Percentiles rank a stretch among this genome's conserved stretches.
Conservation (phyloP, 2,797 vertebrate species). For the Zenarchopterus dispar region DNA sequence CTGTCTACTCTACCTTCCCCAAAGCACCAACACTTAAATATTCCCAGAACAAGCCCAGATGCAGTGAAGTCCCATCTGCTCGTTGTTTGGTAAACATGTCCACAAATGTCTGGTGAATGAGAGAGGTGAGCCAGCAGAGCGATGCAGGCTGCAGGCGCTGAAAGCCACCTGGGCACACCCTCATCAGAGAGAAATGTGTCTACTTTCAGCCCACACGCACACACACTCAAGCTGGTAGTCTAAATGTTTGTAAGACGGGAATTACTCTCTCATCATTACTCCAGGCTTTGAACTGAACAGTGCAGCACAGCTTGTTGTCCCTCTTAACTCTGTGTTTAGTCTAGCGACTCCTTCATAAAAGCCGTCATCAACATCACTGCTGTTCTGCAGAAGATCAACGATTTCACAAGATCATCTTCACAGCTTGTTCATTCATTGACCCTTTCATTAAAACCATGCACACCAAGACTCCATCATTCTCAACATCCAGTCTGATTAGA, state of each 20-base stretch:
- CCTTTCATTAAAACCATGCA: constrained; percentile 1
- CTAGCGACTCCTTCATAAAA: constrained; percentile 32
- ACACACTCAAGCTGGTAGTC: constrained; percentile 37
- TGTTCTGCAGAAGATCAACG: constrained; percentile 11
- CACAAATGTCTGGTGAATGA: constrained; percentile 55
- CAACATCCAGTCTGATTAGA: background rate
- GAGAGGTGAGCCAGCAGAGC: constrained; percentile 51
- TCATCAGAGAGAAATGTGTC: background rate
- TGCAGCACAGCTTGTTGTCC: constrained; percentile 20
- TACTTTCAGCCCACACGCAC: constrained; percentile 30
- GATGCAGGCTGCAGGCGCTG: constrained; percentile 19
- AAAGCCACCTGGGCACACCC: constrained; percentile 69
- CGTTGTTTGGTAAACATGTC: constrained; percentile 81
- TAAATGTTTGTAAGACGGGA: constrained; percentile 71
- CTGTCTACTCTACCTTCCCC: constrained; percentile 2
- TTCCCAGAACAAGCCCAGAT: constrained; percentile 62
- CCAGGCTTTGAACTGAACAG: constrained; percentile 35
- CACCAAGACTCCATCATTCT: background rate
- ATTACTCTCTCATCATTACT: constrained; percentile 41
- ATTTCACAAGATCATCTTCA: background rate
- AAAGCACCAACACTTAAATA: constrained; percentile 21
- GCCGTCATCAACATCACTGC: constrained; percentile 11
- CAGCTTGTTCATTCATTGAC: constrained; percentile 1
- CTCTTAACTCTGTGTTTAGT: constrained; percentile 49
- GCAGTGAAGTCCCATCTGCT: constrained; percentile 69